A percentile compares a stretch with the other conserved stretches of the same genome.
Evolutionary conservation across 2,113 vertebrate species (phyloP).

Genomic region (Hiodon alosoides): DNA sequence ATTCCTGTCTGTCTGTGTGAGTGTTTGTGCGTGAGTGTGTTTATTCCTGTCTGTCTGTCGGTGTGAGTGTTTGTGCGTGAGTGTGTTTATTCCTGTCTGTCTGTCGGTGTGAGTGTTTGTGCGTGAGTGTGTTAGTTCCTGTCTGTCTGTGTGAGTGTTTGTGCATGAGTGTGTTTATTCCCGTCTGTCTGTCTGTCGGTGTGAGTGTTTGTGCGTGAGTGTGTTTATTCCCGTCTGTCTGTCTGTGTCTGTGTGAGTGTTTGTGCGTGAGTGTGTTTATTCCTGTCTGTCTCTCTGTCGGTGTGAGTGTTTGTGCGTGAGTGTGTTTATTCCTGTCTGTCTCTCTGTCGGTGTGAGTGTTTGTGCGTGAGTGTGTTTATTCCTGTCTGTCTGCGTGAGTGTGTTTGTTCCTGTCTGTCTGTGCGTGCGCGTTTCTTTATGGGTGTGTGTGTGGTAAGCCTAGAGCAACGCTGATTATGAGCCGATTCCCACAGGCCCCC

Average conservation of each 20-base stretch:
- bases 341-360: background rate
- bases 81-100: no score
- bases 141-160: background rate
- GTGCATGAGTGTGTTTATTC: no score
- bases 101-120: no score
- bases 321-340: no score
- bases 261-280: slow-evolving; percentile 6
- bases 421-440: background rate
- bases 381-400: slow-evolving; percentile 4
- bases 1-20: background rate
- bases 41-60: no score
- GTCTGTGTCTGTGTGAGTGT: no score
- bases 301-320: background rate
- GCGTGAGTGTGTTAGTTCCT: background rate
- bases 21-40: no score
- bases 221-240: no score
- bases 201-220: background rate
- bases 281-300: background rate
- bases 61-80: background rate
- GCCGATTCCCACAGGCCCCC: slow-evolving; percentile 70
- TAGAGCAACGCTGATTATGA: no score
- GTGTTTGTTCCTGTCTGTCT: background rate
- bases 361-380: slow-evolving; percentile 21
- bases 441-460: no score
- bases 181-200: background rate